Base-by-base conservation (phyloP, 1,140 invertebrate genomes). In the Tetramorium parvispinum region DNA sequence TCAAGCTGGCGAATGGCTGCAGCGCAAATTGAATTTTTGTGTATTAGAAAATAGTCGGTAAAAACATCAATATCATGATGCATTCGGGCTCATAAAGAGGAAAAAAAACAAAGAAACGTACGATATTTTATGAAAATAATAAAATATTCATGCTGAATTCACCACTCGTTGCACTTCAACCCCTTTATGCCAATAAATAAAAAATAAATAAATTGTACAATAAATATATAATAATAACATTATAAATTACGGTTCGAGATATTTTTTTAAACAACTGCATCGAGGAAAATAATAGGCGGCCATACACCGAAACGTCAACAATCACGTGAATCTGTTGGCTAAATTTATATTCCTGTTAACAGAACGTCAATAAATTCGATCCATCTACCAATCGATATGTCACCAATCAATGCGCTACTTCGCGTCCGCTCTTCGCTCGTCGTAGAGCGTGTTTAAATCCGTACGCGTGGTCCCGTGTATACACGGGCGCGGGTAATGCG, bases 401-500 rank as follows among this genome's bases (percentile, higher is more conserved):
- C 32, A 11, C 32, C 18, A 66, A 66, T 66, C 63, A 24, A 13
- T 57, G 18, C 27, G 51, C 24, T 88, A 65, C 51, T 55, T 87
- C 27, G 55, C 53, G 43, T 87, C 49, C 63, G 59, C 21, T 27
- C 46, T 43, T 32, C 51, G 37, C n/a, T n/a, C 71, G 16, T 73
- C 75, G 27, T 55, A 18, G 43, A 18, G 27, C n/a, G 40, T 40
- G 78, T 21, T 76, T 59, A 71, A 76, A 82, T 79, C 59, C 49
- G 59, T 49, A 59, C 53, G 32, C 43, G 61, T 46, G 53, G n/a
- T 43, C 18, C 2, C 46, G 70, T 76, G 53, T 66, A 55, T 75
- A 77, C 59, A 75, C 68, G 79, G 71, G 46, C 77, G 40, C 85
- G 53, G 37, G 49, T 89, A 88, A 90, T 90, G 51, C 88, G 85